Evolutionary conservation across 2,113 vertebrate genomes (phyloP), one percentile per base, ranked within the genome.

Genomic region (Gallinago paraguaiae): DNA sequence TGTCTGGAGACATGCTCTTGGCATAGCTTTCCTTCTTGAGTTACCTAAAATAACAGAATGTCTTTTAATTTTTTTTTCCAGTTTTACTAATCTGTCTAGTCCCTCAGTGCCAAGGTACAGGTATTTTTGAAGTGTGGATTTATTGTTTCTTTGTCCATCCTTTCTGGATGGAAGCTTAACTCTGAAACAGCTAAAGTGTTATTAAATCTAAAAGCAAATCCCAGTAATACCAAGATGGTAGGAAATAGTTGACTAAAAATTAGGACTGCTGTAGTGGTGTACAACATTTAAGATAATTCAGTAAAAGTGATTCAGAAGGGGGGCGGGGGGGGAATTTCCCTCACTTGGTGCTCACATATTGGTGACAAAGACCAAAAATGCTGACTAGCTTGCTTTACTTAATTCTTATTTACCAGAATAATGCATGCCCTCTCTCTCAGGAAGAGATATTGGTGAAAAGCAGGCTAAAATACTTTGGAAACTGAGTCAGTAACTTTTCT

Each of bases 1-100:
- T 93, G 80, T 94, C 90, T 88, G 43, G 95, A 93, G 93, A 96
- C 35, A 3, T 41, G 80, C 76, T 93, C 37, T 83, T 90, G 69
- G 80, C 69, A 16, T 41, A 92, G 61, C 53, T 86, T 88, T 59
- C 41, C 31, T 88, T 75, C 89, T 95, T 48, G 7, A 88, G 88
- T 90, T 95, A 68, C 86, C 92, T 84, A 88, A 93, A 92, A 90
- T 86, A 90, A 28, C 59, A 90, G 33, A 64, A 89, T 78, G 31
- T 48, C 13, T 61, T 80, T 43, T 27, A 28, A 30, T 31, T 46
- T 19, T 4, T 27, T 16, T 63, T 35, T 13, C 2, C 9, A 24
- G 63, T 91, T 90, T 91, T 80, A 57, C 39, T 79, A 31, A 82
- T 95, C 64, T 86, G 6, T 51, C 65, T 82, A 43, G 46, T 88